These are phyloP conservation scores for Microctenopoma stevenorrisi DNA, from an alignment of 2,797 vertebrate genomes.

Conservation along the genomic window DNA sequence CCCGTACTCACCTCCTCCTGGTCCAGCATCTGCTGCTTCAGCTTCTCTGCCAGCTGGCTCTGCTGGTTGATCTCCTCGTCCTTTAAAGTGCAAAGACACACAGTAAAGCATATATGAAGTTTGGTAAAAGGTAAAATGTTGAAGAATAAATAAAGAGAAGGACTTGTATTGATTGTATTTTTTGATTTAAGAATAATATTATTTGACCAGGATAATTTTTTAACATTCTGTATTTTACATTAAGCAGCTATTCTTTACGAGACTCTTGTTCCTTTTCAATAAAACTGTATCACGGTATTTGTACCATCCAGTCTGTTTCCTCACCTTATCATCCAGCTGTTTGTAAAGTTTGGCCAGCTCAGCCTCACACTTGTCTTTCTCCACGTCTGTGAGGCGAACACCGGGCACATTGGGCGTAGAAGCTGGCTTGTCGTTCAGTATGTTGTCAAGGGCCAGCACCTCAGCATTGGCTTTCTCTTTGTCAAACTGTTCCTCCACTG, in stretches of 20 bases:
- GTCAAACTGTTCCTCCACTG: slow-evolving; percentile 94
- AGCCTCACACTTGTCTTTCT: slow-evolving; percentile 94
- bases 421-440: slow-evolving; percentile 91
- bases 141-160: not conserved
- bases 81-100: slow-evolving; percentile 68
- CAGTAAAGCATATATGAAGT: slow-evolving; percentile 11
- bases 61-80: slow-evolving; percentile 99
- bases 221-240: not conserved
- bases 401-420: slow-evolving; percentile 89
- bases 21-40: slow-evolving; percentile 98
- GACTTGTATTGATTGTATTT: no score
- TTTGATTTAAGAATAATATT: no score
- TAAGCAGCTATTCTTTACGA: not conserved
- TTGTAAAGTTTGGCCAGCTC: slow-evolving; percentile 96
- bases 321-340: slow-evolving; percentile 96
- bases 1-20: slow-evolving; percentile 90
- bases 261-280: no score
- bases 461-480: slow-evolving; percentile 96
- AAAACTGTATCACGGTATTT: not conserved
- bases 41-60: slow-evolving; percentile 95
- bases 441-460: slow-evolving; percentile 91
- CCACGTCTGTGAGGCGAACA: slow-evolving; percentile 90
- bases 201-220: no score
- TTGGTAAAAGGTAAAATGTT: not conserved
- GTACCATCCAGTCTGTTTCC: not conserved